These are phyloP conservation scores for Allacma fusca DNA, from an alignment of 2,888 invertebrate genomes.

Conservation along the genomic window DNA sequence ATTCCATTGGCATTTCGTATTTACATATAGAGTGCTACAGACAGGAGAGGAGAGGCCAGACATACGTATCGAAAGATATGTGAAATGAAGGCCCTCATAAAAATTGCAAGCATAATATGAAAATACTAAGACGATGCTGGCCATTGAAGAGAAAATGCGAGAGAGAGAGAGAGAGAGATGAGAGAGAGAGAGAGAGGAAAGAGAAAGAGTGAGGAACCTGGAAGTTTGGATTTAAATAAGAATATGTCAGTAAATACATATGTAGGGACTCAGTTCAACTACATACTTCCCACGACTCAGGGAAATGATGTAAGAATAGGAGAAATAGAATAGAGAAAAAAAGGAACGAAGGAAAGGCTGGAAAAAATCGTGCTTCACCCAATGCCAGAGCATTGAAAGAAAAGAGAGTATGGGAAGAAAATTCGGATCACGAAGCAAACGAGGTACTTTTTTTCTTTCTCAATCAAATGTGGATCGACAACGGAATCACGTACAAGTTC, in stretches of 20 bases:
- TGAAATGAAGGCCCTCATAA: not conserved
- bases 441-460: constrained; percentile 61
- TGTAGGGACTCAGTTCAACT: not conserved
- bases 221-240: constrained; percentile 19
- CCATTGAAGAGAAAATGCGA: not conserved
- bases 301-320: constrained; percentile 12
- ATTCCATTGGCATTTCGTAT: not conserved
- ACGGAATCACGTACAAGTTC: constrained; percentile 55
- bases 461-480: constrained; percentile 61
- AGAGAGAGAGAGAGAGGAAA: not conserved
- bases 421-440: constrained; percentile 61
- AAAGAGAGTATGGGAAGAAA: constrained; percentile 39
- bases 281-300: not conserved
- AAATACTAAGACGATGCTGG: not conserved
- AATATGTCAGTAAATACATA: constrained; percentile 17
- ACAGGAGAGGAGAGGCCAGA: too few species aligned
- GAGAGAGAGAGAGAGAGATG: not conserved
- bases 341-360: not conserved
- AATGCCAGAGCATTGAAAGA: too few species aligned
- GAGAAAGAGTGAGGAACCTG: not conserved
- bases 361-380: too few species aligned
- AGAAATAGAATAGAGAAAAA: not conserved
- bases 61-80: too few species aligned
- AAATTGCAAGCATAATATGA: constrained; percentile 10
- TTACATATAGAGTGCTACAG: not conserved